phyloP scores from a whole-genome alignment of 2,888 invertebrate genomes.

The Dicroscelio sp. region DNA sequence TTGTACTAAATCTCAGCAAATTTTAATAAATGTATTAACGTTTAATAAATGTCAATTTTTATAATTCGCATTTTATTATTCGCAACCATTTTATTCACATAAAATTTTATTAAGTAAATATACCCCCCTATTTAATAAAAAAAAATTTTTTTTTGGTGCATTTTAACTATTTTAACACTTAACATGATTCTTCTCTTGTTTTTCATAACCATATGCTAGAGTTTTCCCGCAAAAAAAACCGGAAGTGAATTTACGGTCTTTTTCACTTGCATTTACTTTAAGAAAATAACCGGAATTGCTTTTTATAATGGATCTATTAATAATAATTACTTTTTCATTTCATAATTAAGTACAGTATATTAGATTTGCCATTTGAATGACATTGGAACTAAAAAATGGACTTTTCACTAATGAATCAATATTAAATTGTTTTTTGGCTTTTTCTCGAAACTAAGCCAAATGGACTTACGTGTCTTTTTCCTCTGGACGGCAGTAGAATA shows the following conservation, averaged over 20 bases:
- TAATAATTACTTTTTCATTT: background rate
- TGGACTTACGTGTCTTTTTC: background rate
- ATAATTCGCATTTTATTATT: too few relatives aligned
- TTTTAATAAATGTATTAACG: too few relatives aligned
- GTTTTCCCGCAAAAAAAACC: background rate
- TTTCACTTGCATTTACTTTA: background rate
- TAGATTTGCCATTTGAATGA: background rate
- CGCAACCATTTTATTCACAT: too few relatives aligned
- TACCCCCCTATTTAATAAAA: too few relatives aligned
- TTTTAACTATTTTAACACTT: too few relatives aligned
- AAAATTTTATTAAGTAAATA: too few relatives aligned
- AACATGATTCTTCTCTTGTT: background rate
- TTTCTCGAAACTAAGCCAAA: background rate
- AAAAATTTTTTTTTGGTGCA: too few relatives aligned
- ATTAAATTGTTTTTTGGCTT: background rate
- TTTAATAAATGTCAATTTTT: too few relatives aligned
- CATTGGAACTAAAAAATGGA: background rate
- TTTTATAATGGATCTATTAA: background rate
- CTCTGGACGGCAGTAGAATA: background rate
- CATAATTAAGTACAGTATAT: background rate
- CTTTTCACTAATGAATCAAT: background rate
- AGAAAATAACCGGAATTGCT: too few relatives aligned
- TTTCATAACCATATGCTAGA: background rate
- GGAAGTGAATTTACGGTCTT: background rate
- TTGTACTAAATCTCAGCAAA: background rate